These are phyloP conservation scores for Takifugu rubripes DNA, from an alignment of 2,797 vertebrate species.

Conservation along the genomic window DNA sequence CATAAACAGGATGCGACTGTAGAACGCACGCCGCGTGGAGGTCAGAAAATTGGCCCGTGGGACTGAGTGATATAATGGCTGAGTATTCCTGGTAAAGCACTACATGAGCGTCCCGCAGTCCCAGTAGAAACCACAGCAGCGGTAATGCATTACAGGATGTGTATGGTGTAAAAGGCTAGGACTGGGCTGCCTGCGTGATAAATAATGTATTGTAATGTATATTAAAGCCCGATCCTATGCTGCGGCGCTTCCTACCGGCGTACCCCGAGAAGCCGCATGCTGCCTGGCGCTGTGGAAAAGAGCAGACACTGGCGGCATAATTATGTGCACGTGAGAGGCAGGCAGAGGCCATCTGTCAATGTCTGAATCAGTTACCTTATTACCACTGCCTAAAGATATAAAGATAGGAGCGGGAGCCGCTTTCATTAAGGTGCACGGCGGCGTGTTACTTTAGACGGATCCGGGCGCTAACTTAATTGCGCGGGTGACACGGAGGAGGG, in stretches of 20 bases:
- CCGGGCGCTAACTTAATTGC: conserved; percentile 72
- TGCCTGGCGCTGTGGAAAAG: conserved; percentile 64
- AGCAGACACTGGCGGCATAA: conserved; percentile 72
- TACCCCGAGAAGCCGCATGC: conserved; percentile 54
- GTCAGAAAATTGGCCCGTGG: conserved; percentile 69
- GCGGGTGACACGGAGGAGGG: conserved; percentile 61
- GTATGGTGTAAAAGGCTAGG: conserved; percentile 69
- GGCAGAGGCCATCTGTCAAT: conserved; percentile 79
- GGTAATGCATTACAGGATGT: conserved; percentile 77
- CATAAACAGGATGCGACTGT: conserved; percentile 65
- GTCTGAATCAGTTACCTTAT: conserved; percentile 79
- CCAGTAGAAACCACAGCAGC: conserved; percentile 66
- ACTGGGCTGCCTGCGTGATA: conserved; percentile 68
- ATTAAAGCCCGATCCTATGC: conserved; percentile 70
- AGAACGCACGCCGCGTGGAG: conserved; percentile 58
- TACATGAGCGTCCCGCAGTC: conserved; percentile 67
- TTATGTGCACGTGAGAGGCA: conserved; percentile 76
- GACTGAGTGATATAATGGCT: conserved; percentile 74
- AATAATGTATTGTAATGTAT: conserved; percentile 82
- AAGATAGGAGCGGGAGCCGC: conserved; percentile 74
- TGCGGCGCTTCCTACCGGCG: conserved; percentile 59
- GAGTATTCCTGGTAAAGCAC: conserved; percentile 79
- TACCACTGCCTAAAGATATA: conserved; percentile 77
- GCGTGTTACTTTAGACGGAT: conserved; percentile 66
- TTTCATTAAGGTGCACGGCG: conserved; percentile 73